Conservation (phyloP, 2,888 invertebrate species). For the Onthophagus sagittarius region DNA sequence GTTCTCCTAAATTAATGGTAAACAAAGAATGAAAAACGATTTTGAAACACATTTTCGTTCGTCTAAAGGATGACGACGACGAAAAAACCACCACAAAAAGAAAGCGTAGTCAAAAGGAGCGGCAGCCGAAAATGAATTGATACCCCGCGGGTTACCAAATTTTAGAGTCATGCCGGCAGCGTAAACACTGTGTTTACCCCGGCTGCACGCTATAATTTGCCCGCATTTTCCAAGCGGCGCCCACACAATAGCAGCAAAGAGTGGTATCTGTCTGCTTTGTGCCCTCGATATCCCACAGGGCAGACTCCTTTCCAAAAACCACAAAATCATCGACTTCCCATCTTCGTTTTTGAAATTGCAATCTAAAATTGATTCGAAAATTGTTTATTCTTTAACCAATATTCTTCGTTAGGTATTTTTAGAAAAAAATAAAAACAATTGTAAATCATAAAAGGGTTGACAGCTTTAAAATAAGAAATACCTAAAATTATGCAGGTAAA, state of each 20-base stretch:
- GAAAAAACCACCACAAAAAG: conserved; percentile 6
- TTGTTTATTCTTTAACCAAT: no score
- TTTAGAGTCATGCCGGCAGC: conserved; percentile 11
- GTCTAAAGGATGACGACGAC: no score
- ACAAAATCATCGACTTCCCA: background rate
- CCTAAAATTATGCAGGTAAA: background rate
- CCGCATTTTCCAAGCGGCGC: conserved; percentile 5
- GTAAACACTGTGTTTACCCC: conserved; percentile 14
- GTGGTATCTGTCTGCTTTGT: background rate
- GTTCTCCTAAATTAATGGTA: no score
- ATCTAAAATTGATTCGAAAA: no score
- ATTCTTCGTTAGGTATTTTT: no score
- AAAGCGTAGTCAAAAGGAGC: background rate
- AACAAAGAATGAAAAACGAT: no score
- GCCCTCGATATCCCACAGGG: conserved; percentile 7
- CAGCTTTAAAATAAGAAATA: no score
- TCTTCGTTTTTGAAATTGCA: background rate
- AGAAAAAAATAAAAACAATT: no score
- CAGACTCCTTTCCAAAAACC: background rate
- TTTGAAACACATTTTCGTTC: no score
- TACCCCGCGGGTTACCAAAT: conserved; percentile 2
- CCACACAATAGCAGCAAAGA: conserved; percentile 9
- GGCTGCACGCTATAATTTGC: conserved; percentile 14
- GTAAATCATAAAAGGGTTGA: no score
- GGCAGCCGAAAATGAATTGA: conserved; percentile 7